phyloP scores from a whole-genome alignment of 1,140 invertebrate species.

The Nylanderia fulva region DNA sequence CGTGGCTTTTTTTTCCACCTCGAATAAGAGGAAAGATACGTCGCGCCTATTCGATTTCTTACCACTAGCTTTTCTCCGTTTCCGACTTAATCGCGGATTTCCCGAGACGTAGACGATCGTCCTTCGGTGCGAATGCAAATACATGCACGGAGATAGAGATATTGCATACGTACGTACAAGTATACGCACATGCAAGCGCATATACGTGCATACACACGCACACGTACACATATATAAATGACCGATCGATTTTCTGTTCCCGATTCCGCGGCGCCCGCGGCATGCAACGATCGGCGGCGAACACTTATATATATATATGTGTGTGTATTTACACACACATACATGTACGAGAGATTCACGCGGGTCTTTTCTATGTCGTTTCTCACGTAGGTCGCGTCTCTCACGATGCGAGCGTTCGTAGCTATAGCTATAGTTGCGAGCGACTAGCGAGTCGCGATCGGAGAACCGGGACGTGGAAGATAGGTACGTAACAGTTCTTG shows the following conservation, averaged over 20 bases:
- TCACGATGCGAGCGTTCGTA: constrained; percentile 42
- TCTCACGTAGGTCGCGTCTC: constrained; percentile 23
- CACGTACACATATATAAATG: neutral
- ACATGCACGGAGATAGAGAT: no score
- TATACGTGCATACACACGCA: neutral
- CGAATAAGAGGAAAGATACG: neutral
- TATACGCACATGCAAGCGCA: neutral
- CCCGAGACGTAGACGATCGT: neutral
- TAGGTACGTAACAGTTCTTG: constrained; percentile 36
- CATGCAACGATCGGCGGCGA: constrained; percentile 45
- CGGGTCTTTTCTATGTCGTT: constrained; percentile 50
- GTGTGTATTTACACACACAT: no score
- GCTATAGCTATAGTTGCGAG: constrained; percentile 31
- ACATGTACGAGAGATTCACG: neutral
- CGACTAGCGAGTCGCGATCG: constrained; percentile 25
- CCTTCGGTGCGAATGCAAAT: constrained; percentile 35
- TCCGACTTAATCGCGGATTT: neutral
- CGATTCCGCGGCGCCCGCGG: constrained; percentile 46
- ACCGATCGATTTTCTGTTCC: constrained; percentile 57
- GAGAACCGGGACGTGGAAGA: constrained; percentile 7
- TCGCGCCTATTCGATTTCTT: neutral
- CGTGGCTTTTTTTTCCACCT: no score
- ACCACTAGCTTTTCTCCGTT: neutral
- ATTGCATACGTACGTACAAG: neutral
- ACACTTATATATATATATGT: no score